Conservation (phyloP, 1,140 invertebrate genomes). For the Dolichoris vasculosae region DNA sequence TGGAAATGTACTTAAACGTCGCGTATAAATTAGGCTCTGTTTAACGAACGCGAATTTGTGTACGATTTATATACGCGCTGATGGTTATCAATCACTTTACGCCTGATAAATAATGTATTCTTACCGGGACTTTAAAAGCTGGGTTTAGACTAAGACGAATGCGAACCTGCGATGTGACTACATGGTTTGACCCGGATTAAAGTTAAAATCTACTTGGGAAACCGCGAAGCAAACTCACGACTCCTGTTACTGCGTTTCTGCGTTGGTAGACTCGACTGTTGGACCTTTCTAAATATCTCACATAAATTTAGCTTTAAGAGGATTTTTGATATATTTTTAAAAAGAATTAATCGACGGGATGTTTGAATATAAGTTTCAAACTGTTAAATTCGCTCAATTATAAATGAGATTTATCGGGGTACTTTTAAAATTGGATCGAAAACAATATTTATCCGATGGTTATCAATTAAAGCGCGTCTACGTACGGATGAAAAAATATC, state of each 20-base stretch:
- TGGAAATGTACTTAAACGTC: neutral
- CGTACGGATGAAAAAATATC: too few relatives aligned
- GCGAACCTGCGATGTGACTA: neutral
- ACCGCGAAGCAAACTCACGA: neutral
- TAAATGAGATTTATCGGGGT: too few relatives aligned
- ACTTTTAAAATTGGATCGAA: too few relatives aligned
- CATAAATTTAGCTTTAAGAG: neutral
- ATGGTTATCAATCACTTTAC: neutral
- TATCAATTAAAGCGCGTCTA: too few relatives aligned
- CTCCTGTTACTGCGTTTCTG: neutral
- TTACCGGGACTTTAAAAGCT: neutral
- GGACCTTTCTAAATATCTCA: neutral
- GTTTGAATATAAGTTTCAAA: too few relatives aligned
- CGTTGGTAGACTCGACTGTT: neutral
- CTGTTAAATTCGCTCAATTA: too few relatives aligned
- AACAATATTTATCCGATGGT: too few relatives aligned
- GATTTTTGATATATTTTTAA: neutral
- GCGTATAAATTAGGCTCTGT: neutral
- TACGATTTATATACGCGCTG: neutral
- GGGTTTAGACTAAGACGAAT: neutral
- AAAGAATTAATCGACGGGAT: too few relatives aligned
- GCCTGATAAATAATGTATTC: neutral
- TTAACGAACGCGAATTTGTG: too few relatives aligned
- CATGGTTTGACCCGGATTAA: neutral
- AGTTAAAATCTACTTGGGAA: conserved; percentile 7